Base-by-base conservation (phyloP, 64 coral and sea anemone genomes). In the Pocillopora verrucosa region DNA sequence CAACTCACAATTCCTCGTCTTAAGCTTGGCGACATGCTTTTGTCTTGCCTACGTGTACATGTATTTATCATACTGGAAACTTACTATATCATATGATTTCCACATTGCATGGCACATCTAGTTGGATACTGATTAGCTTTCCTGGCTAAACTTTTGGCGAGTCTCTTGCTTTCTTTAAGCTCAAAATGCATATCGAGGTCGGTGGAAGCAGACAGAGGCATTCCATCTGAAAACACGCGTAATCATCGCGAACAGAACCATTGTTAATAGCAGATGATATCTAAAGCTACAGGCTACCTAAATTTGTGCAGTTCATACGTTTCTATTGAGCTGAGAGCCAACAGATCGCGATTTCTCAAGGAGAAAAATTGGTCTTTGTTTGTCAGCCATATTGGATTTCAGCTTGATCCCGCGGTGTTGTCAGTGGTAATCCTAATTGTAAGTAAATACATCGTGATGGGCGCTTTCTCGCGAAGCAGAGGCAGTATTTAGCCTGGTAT, bases 211-310 rank as follows among this genome's bases (percentile, higher is more conserved):
- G 95, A 91, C 13, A 96, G 73, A 0, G 95, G 77, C 78, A 96
- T 90, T 10, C 95, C 95, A 82, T 96, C 95, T 2, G 73, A 58
- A 58, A 25, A 96, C 88, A 10, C 95, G 95, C 17, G 90, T 96
- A 13, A 96, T 96, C 88, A 96, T 96, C 19, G 95, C 95, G 36
- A 96, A 96, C 59, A 97, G 74, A 73, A 97, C 95, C 95, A 97
- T 97, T 34, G 37, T 88, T 16, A 25, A 15, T 10, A 2, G 20
- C 15, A 56, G 35, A 51, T 16, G 34, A 35, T 63, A 19, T 26
- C 56, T 17, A 15, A 36, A 45, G 20, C 69, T 26, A 26, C 34
- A 14, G 38, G 0, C 19, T 37, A 45, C 0, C 41, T 22, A 19
- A 11, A 45, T 5, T 13, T 4, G 56, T 14, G n/a, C 36, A 65